Evolutionary conservation across 1,140 invertebrate genomes (phyloP).

Genomic region (Drosophila punjabiensis): DNA sequence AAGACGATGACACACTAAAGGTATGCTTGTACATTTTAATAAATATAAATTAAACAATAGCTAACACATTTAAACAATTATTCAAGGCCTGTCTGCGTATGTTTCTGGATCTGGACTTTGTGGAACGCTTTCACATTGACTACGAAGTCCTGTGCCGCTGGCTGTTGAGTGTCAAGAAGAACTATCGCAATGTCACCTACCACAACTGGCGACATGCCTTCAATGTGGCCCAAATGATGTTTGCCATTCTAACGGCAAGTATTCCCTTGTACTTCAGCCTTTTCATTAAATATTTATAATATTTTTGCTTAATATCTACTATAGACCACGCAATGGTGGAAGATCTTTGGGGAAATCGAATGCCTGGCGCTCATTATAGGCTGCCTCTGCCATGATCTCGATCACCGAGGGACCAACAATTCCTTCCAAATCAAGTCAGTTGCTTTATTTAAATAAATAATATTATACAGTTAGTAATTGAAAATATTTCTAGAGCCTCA

Average conservation of each 20-base stretch:
- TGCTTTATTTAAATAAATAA: background rate
- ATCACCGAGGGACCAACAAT: constrained; percentile 98
- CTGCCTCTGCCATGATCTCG: constrained; percentile 98
- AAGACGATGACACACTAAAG: constrained; percentile 94
- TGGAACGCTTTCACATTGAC: constrained; percentile 96
- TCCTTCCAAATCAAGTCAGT: constrained; percentile 98
- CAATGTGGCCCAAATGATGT: constrained; percentile 98
- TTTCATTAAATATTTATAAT: background rate
- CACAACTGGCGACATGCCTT: constrained; percentile 99
- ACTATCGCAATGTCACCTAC: constrained; percentile 98
- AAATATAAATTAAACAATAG: background rate
- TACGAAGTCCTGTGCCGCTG: constrained; percentile 95
- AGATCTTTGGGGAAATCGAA: constrained; percentile 96
- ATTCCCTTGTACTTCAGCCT: background rate
- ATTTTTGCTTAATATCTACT: background rate
- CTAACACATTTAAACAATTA: background rate
- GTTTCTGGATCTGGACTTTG: constrained; percentile 96
- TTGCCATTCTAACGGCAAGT: constrained; percentile 94
- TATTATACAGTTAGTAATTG: background rate
- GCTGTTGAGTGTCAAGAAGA: constrained; percentile 98
- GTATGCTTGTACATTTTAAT: constrained; percentile 82
- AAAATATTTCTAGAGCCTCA: constrained; percentile 89
- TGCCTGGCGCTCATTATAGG: constrained; percentile 97
- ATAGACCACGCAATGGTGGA: constrained; percentile 96
- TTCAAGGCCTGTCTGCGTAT: constrained; percentile 93